These are phyloP conservation scores for Anguilla obscura DNA, from an alignment of 2,797 vertebrate genomes.

Conservation along the genomic window DNA sequence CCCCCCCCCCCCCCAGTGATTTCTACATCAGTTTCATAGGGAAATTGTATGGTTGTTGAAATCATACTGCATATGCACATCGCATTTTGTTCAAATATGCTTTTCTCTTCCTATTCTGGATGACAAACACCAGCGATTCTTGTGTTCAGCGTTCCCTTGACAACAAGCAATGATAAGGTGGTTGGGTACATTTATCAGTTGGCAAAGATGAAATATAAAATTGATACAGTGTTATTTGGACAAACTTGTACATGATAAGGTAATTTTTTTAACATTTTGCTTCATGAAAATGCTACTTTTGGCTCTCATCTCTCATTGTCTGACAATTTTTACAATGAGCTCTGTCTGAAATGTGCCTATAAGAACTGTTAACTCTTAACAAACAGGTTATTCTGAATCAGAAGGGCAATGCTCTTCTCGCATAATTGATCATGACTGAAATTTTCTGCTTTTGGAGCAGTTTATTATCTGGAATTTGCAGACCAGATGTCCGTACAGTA, in stretches of 20 bases:
- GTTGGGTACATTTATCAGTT: not conserved
- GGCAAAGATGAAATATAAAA: not conserved
- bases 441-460: slow-evolving; percentile 1
- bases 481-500: not conserved
- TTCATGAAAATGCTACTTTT: not conserved
- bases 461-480: not conserved
- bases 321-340: not conserved
- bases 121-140: not conserved
- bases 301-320: not conserved
- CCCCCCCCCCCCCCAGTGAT: not conserved
- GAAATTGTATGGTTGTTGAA: not conserved
- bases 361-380: not conserved
- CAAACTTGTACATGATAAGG: not conserved
- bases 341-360: not conserved
- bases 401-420: not conserved
- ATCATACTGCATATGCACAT: not conserved
- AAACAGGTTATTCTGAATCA: not conserved
- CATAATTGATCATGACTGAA: not conserved
- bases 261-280: not conserved
- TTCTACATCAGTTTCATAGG: not conserved
- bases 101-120: not conserved
- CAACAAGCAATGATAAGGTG: not conserved
- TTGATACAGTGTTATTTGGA: not conserved
- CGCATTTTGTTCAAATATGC: slow-evolving; percentile 5
- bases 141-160: not conserved